phyloP scores from a whole-genome alignment of 2,888 invertebrate species.

The Ptycholaimellus sp. region DNA sequence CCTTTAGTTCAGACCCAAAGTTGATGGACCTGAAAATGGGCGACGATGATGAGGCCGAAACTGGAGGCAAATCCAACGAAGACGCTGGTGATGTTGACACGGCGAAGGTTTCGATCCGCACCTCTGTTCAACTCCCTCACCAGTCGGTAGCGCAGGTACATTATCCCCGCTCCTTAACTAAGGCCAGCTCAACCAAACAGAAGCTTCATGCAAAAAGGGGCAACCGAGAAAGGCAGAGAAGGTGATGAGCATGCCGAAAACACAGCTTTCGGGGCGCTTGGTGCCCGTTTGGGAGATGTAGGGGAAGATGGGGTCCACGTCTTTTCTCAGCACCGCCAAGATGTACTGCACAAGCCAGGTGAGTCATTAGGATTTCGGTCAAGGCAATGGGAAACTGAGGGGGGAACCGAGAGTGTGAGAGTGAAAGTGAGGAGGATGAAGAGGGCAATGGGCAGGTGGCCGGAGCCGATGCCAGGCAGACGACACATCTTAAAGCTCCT shows the following conservation, averaged over 20 bases:
- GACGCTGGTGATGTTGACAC: conserved; percentile 9
- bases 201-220: neutral
- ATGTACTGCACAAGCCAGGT: conserved; percentile 10
- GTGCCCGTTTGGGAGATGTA: conserved; percentile 19
- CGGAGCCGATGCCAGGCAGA: conserved; percentile 12
- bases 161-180: neutral
- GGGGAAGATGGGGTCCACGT: conserved; percentile 23
- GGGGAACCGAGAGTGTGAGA: conserved; percentile 5
- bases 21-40: conserved; percentile 18
- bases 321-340: conserved; percentile 14
- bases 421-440: conserved; percentile 14
- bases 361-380: neutral
- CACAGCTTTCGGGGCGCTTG: conserved; percentile 5
- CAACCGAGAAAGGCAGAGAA: conserved; percentile 7
- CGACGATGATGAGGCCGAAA: conserved; percentile 20
- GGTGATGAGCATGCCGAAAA: conserved; percentile 6
- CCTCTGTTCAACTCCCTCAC: conserved; percentile 12
- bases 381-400: neutral
- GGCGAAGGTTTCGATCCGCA: conserved; percentile 9
- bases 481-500: conserved; percentile 6
- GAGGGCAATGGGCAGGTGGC: conserved; percentile 17
- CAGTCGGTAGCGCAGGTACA: conserved; percentile 12
- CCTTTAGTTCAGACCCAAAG: neutral
- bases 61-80: conserved; percentile 12
- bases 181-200: neutral